Conservation (phyloP, 2,888 invertebrate species). For the Agonopterix heracliana region DNA sequence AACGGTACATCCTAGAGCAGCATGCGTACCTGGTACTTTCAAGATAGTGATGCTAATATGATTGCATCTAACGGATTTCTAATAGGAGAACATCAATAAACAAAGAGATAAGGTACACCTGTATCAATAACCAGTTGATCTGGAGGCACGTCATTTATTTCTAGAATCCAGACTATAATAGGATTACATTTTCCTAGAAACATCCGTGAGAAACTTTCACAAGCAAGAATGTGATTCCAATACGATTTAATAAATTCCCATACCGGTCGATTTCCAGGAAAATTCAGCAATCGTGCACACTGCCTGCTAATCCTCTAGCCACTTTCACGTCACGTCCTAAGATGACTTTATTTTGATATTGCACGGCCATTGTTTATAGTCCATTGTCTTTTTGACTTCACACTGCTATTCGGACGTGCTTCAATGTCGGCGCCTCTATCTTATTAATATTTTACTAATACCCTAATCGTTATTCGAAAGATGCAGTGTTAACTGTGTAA, state of each 20-base stretch:
- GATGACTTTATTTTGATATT: slow-evolving; percentile 71
- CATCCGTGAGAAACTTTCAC: slow-evolving; percentile 12
- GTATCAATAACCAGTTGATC: no score
- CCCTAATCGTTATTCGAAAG: slow-evolving; percentile 12
- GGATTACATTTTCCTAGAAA: not conserved
- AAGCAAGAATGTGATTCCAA: slow-evolving; percentile 18
- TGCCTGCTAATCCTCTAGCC: slow-evolving; percentile 4
- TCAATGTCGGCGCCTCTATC: slow-evolving; percentile 25
- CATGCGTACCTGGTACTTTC: slow-evolving; percentile 36
- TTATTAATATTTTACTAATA: slow-evolving; percentile 35
- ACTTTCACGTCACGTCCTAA: slow-evolving; percentile 54
- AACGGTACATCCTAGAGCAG: slow-evolving; percentile 44
- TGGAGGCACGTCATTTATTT: no score
- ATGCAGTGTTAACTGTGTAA: slow-evolving; percentile 8
- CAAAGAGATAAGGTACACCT: no score
- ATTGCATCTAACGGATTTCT: slow-evolving; percentile 18
- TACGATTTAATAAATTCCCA: slow-evolving; percentile 8
- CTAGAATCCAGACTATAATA: no score
- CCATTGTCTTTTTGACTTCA: slow-evolving; percentile 54
- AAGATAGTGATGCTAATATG: slow-evolving; percentile 10
- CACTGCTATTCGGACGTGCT: slow-evolving; percentile 53
- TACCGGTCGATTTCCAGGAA: slow-evolving; percentile 5
- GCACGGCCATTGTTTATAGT: slow-evolving; percentile 51
- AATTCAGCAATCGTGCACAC: not conserved
- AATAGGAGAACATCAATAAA: not conserved